Percentiles rank a stretch among this genome's conserved stretches.
Conservation (phyloP, 2,113 vertebrate genomes). For the Falco punctatus region DNA sequence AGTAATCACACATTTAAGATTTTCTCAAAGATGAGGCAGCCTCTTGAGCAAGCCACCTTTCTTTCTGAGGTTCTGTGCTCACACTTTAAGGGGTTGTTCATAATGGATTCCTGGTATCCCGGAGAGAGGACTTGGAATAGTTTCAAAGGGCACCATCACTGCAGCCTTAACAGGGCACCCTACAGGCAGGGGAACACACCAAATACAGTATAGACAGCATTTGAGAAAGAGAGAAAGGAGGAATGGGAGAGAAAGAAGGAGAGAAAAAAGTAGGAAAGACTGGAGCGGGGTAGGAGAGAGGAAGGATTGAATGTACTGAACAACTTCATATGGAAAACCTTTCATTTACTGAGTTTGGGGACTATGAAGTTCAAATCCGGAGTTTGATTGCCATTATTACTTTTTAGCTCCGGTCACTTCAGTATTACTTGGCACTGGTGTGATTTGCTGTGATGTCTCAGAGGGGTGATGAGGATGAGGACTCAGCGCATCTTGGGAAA, state of each 20-base stretch:
- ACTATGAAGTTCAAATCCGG: background rate
- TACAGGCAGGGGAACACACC: background rate
- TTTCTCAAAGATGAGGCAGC: background rate
- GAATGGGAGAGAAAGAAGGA: background rate
- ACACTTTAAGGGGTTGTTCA: background rate
- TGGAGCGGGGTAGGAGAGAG: accelerated
- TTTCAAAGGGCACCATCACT: background rate
- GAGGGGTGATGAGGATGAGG: background rate
- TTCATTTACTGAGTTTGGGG: background rate
- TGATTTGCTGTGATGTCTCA: background rate
- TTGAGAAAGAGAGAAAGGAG: background rate
- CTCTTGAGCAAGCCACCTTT: background rate
- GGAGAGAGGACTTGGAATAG: background rate
- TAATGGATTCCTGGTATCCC: background rate
- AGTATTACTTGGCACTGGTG: background rate
- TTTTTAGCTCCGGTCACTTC: background rate
- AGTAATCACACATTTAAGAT: background rate
- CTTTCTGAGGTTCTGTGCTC: background rate
- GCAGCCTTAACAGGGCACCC: background rate
- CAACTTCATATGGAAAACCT: background rate
- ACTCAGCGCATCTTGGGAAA: background rate
- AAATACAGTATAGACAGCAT: accelerated
- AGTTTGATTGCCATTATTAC: background rate
- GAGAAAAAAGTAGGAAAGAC: background rate
- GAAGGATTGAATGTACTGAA: background rate